Evolutionary conservation across 2,113 vertebrate genomes (phyloP).

Genomic region (Microcebus ravelobensis): DNA sequence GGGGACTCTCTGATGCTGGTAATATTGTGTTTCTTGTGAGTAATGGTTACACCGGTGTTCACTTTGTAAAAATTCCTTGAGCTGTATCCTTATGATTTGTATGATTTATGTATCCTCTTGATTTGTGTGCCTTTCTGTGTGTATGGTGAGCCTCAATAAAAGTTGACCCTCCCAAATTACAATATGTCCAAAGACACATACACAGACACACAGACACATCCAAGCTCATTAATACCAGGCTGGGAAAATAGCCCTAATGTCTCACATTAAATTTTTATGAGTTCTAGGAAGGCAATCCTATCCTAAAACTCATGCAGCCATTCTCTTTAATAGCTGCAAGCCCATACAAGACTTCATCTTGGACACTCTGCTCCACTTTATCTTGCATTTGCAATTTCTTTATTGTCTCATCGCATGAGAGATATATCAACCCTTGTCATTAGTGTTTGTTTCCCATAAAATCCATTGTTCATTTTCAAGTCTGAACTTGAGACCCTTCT

Average conservation of each 20-base stretch:
- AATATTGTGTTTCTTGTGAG: background rate
- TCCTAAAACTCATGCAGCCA: no score
- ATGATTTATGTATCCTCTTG: background rate
- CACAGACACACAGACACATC: no score
- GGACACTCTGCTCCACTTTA: background rate
- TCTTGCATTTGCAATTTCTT: background rate
- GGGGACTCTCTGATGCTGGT: background rate
- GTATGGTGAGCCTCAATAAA: background rate
- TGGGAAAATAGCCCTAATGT: background rate
- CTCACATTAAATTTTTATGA: background rate
- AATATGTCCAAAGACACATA: background rate
- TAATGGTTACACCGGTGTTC: background rate
- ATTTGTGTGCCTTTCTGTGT: background rate
- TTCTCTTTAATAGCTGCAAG: no score
- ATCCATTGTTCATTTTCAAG: background rate
- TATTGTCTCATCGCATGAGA: background rate
- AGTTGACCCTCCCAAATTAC: background rate
- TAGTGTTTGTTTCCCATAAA: background rate
- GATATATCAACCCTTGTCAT: background rate
- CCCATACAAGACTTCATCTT: background rate
- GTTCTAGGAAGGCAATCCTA: background rate
- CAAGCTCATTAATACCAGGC: background rate
- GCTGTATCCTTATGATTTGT: background rate
- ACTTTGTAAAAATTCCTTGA: background rate
- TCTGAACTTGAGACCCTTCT: background rate